Percentiles rank a stretch among this genome's conserved stretches.
Evolutionary conservation across 1,140 invertebrate genomes (phyloP).

Genomic region (Parapsyche elsis): DNA sequence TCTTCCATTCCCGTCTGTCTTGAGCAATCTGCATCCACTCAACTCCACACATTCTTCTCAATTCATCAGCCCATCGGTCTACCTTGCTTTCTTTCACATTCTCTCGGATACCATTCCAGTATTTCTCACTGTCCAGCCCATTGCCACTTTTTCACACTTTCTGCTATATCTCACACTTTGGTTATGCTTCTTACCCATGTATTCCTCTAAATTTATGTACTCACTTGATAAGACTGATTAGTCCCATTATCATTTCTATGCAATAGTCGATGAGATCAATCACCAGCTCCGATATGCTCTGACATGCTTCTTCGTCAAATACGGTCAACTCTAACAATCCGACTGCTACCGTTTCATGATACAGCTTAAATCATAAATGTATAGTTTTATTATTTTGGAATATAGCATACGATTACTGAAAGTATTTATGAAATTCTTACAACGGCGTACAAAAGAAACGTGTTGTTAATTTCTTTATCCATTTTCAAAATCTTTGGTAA

Average conservation of each 20-base stretch:
- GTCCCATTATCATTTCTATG: constrained; percentile 68
- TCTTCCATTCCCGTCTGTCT: too few species aligned
- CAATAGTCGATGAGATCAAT: constrained; percentile 83
- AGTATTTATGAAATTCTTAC: constrained; percentile 58
- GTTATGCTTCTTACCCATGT: too few species aligned
- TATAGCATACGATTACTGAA: background rate
- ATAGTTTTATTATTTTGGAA: constrained; percentile 31
- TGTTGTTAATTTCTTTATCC: constrained; percentile 72
- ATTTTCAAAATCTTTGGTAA: constrained; percentile 77
- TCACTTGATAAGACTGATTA: constrained; percentile 67
- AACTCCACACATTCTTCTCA: too few species aligned
- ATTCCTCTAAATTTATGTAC: too few species aligned
- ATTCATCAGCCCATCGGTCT: too few species aligned
- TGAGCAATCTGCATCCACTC: too few species aligned
- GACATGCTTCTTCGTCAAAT: constrained; percentile 77
- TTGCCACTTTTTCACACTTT: too few species aligned
- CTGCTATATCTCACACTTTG: too few species aligned
- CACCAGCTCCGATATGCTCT: constrained; percentile 75
- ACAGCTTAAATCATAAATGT: constrained; percentile 67
- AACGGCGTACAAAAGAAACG: constrained; percentile 79
- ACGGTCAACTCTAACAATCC: constrained; percentile 79
- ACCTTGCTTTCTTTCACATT: too few species aligned
- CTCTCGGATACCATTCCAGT: too few species aligned
- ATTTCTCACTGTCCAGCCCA: too few species aligned
- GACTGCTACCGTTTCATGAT: constrained; percentile 76